These are phyloP conservation scores for Eugnorisma glareosa DNA, from an alignment of 2,888 invertebrate genomes.

Conservation along the genomic window DNA sequence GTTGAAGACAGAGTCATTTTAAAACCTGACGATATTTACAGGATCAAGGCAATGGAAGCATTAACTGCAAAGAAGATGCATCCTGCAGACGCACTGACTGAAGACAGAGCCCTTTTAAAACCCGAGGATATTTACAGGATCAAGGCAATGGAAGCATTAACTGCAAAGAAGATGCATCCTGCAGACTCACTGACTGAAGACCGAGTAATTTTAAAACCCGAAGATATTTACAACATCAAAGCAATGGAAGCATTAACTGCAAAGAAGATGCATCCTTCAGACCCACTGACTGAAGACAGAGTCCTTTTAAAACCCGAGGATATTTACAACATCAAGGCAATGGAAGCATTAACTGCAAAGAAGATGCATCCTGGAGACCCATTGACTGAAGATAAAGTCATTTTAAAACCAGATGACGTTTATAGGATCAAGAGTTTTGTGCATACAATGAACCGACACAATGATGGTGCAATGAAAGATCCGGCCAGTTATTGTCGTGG, in stretches of 20 bases:
- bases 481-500: conserved; percentile 67
- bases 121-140: not conserved
- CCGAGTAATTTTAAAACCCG: conserved; percentile 21
- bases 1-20: fast-evolving
- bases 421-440: conserved; percentile 45
- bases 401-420: conserved; percentile 40
- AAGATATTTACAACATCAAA: conserved; percentile 21
- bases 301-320: not conserved
- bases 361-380: not conserved
- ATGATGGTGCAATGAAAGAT: conserved; percentile 19
- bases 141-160: not conserved
- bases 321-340: not conserved
- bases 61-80: not conserved
- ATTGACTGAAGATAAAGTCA: conserved; percentile 5
- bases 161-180: not conserved
- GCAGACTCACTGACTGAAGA: not conserved
- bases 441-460: conserved; percentile 11
- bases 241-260: not conserved
- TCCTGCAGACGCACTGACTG: not conserved
- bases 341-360: not conserved
- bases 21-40: not conserved
- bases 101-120: not conserved
- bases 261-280: not conserved
- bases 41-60: not conserved
- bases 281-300: conserved; percentile 5